Base-by-base conservation (phyloP, 2,797 vertebrate species). In the Oreonectes daqikongensis region DNA sequence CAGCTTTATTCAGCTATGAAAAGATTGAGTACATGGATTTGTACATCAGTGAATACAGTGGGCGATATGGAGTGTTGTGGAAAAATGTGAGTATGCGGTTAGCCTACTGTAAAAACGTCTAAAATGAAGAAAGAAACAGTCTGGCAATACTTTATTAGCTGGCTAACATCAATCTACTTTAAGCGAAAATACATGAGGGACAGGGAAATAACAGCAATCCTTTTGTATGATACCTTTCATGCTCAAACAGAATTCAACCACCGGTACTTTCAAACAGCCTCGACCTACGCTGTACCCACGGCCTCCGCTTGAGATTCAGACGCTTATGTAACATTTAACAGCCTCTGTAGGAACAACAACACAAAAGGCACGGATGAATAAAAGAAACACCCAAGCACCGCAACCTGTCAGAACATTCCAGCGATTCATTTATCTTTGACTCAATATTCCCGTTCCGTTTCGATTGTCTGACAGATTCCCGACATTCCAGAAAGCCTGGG, bases 351-450 rank as follows among this genome's bases (percentile, higher is more conserved):
- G n/a, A 53, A 22, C 72, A 75, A 82, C 81, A 82, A 74, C 80
- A 72, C n/a, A 75, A 57, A 57, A 72, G 68, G 80, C 70, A 85
- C 80, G 84, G 76, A 74, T 20, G 14, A 64, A 79, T 55, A 81
- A 79, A 81, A 83, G 15, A 50, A 81, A 83, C 77, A 78, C 81
- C 72, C 12, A 7, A 30, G 66, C 67, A 72, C n/a, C n/a, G n/a
- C 55, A 88, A 78, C 81, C 75, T 85, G 81, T 75, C 84, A 83
- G 24, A 89, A 89, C 89, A 92, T 93, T 92, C 91, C 90, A 80
- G 84, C 48, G 70, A 91, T 91, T 81, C 88, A 86, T 74, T 81
- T 77, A 88, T 86, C 85, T 81, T 79, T 87, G 86, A 88, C 88
- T 90, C 85, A 87, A 85, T 90, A 89, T 89, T 86, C 83, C 79